Conservation (phyloP, 92 coral and sea anemone species). For the Metridium senile region DNA sequence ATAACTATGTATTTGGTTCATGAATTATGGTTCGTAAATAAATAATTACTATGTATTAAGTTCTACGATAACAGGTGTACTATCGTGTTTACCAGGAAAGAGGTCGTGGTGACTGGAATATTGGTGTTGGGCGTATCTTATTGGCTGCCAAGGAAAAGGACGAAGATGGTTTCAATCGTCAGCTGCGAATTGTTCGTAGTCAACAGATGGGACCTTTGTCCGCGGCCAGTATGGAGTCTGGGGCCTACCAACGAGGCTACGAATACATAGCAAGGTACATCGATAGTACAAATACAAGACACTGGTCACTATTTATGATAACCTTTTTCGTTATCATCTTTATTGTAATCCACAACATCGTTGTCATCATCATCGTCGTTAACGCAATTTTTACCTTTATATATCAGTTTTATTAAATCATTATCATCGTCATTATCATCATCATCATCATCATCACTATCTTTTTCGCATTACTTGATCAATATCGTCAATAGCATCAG, state of each 20-base stretch:
- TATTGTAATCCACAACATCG: not conserved
- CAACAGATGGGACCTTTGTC: conserved; percentile 97
- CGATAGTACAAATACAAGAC: not conserved
- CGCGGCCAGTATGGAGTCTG: conserved; percentile 99
- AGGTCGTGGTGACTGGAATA: conserved; percentile 90
- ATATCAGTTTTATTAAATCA: too few relatives aligned
- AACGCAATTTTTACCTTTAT: too few relatives aligned
- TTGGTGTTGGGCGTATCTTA: conserved; percentile 86
- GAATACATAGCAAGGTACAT: conserved; percentile 90
- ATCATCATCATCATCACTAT: too few relatives aligned
- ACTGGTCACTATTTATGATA: not conserved
- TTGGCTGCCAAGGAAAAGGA: conserved; percentile 94
- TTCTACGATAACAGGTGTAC: too few relatives aligned
- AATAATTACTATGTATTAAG: not conserved
- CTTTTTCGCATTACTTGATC: too few relatives aligned
- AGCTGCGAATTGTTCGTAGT: conserved; percentile 80
- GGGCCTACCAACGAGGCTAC: conserved; percentile 92
- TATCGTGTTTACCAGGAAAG: conserved; percentile 69
- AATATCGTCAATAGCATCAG: too few relatives aligned
- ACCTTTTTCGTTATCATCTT: not conserved
- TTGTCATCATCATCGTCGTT: not conserved
- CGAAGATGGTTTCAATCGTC: conserved; percentile 67
- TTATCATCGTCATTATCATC: too few relatives aligned
- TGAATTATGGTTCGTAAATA: too few relatives aligned
- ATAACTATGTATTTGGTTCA: too few relatives aligned